Percentiles rank a stretch among this genome's conserved stretches.
Evolutionary conservation across 2,113 vertebrate species (phyloP).

Genomic region (Lepus americanus): DNA sequence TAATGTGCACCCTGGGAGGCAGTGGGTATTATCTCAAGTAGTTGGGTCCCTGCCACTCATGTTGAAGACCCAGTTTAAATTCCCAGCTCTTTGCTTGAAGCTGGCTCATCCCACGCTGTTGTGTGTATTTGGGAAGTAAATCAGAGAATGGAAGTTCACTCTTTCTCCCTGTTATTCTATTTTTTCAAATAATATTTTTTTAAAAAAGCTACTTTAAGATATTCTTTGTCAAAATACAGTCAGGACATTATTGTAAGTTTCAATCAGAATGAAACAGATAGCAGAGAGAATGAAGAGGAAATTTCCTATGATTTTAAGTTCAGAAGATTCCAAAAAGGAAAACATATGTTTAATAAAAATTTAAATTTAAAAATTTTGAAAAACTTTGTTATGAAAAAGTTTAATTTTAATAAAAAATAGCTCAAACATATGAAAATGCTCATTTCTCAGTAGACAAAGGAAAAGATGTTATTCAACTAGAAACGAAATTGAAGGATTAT

Average conservation of each 20-base stretch:
- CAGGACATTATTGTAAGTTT: constrained; percentile 12
- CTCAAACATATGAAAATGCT: constrained; percentile 28
- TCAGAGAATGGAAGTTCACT: no score
- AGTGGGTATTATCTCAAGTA: no score
- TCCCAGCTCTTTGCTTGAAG: no score
- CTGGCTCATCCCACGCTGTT: no score
- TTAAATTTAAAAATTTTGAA: constrained; percentile 31
- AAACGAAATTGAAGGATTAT: not conserved
- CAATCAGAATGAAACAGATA: constrained; percentile 37
- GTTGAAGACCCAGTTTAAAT: no score
- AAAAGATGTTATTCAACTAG: not conserved
- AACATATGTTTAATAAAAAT: constrained; percentile 3
- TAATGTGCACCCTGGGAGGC: no score
- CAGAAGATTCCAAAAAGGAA: not conserved
- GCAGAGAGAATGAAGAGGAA: not conserved
- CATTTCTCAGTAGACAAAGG: not conserved
- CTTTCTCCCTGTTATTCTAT: no score
- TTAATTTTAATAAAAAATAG: constrained; percentile 27
- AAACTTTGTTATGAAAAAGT: not conserved
- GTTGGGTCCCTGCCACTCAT: no score
- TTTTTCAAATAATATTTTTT: no score
- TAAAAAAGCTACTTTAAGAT: no score
- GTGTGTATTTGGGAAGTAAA: no score
- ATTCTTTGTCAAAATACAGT: not conserved
- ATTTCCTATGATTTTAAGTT: constrained; percentile 16